Conservation (phyloP, 2,113 vertebrate genomes). For the Numida meleagris region DNA sequence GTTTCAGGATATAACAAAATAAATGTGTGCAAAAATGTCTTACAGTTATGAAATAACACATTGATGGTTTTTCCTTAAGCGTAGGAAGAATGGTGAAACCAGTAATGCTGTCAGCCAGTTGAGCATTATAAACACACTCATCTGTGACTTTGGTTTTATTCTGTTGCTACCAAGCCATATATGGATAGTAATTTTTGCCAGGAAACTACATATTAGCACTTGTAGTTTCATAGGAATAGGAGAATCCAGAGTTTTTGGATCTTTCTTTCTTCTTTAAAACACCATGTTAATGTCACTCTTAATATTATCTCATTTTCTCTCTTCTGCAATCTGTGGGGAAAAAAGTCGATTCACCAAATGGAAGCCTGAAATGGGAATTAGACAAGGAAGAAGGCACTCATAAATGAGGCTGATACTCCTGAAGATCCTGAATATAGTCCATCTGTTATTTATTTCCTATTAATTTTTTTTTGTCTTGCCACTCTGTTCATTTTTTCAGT, state of each 20-base stretch:
- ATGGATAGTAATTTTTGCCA: background rate
- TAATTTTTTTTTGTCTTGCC: background rate
- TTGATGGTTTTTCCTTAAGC: background rate
- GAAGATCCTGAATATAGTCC: background rate
- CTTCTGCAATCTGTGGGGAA: background rate
- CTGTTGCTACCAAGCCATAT: background rate
- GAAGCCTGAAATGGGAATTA: background rate
- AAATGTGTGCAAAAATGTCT: conserved; percentile 1
- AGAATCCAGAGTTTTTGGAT: background rate
- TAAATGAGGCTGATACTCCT: background rate
- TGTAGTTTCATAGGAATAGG: background rate
- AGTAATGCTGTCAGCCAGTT: background rate
- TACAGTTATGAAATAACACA: background rate
- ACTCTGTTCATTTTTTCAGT: background rate
- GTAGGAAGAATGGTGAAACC: background rate
- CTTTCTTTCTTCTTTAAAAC: background rate
- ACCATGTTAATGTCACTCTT: background rate
- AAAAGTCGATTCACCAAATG: background rate
- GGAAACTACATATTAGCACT: background rate
- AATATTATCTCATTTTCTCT: background rate
- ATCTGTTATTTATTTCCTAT: conserved; percentile 26
- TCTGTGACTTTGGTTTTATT: background rate
- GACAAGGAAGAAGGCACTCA: background rate
- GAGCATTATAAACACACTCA: background rate
- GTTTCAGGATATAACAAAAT: conserved; percentile 53